Conservation (phyloP, 1,140 invertebrate species). For the Stenopsyche tienmushanensis region DNA sequence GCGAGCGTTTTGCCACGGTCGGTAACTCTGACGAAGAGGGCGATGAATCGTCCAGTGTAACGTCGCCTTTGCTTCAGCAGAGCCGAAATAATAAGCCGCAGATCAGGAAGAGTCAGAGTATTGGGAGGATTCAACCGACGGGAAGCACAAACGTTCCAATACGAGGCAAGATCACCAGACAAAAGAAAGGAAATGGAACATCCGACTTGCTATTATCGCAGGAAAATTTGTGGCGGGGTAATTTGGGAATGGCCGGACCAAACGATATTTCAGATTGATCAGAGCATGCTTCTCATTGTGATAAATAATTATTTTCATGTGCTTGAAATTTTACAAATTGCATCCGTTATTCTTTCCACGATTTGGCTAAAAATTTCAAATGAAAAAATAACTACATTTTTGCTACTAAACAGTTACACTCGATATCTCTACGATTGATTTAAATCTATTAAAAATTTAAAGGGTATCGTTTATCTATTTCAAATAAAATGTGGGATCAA, state of each 20-base stretch:
- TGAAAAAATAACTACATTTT: background rate
- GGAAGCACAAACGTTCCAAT: slow-evolving; percentile 48
- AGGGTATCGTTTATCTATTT: background rate
- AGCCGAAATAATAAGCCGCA: slow-evolving; percentile 45
- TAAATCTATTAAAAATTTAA: too few species aligned
- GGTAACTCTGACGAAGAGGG: slow-evolving; percentile 60
- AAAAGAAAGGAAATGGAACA: slow-evolving; percentile 35
- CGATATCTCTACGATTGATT: background rate
- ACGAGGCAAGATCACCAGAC: slow-evolving; percentile 51
- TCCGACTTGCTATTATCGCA: slow-evolving; percentile 23
- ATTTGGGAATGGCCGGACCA: slow-evolving; percentile 36
- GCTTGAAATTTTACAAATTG: background rate
- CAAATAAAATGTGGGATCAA: slow-evolving; percentile 21
- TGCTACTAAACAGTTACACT: background rate
- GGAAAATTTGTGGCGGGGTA: slow-evolving; percentile 33
- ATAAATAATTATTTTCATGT: slow-evolving; percentile 8
- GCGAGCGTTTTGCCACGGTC: slow-evolving; percentile 54
- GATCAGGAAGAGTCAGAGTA: slow-evolving; percentile 52
- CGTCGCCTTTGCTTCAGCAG: slow-evolving; percentile 57
- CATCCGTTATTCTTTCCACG: background rate
- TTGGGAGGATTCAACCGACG: slow-evolving; percentile 50
- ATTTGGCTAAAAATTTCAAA: background rate
- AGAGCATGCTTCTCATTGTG: background rate
- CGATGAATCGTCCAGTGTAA: slow-evolving; percentile 58
- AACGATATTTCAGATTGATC: slow-evolving; percentile 39